phyloP scores from a whole-genome alignment of 30 jellyfish, hydroid and myxozoan genomes.

The Pelagia noctiluca region DNA sequence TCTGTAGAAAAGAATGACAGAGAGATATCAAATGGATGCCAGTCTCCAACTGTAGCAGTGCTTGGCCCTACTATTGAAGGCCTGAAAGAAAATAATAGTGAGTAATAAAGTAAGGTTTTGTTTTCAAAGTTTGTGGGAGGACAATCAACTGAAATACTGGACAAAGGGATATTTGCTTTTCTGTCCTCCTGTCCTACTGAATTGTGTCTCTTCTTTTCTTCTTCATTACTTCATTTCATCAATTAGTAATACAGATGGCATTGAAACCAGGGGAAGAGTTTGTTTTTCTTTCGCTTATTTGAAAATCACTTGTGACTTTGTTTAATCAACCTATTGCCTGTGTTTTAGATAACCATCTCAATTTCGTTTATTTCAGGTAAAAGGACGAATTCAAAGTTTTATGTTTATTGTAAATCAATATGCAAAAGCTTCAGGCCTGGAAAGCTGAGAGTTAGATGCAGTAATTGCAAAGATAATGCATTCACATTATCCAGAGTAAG shows the following conservation, averaged over 20 bases:
- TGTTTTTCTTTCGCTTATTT: neutral
- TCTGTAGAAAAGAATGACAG: constrained; percentile 14
- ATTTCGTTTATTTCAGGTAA: constrained; percentile 12
- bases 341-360: neutral
- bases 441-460: constrained; percentile 90
- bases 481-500: constrained; percentile 70
- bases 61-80: neutral
- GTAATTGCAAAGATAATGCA: constrained; percentile 79
- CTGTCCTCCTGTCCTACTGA: too few species aligned
- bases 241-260: too few species aligned
- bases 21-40: neutral
- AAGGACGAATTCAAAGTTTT: constrained; percentile 41
- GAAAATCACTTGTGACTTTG: neutral
- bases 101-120: neutral
- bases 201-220: too few species aligned
- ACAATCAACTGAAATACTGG: too few species aligned
- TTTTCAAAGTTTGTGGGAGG: too few species aligned
- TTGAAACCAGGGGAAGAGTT: too few species aligned
- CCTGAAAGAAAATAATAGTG: constrained; percentile 1
- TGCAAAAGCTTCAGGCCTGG: constrained; percentile 78
- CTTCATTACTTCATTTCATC: too few species aligned
- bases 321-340: neutral
- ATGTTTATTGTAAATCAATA: constrained; percentile 73
- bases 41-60: constrained; percentile 13
- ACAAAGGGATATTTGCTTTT: too few species aligned